phyloP scores from a whole-genome alignment of 2,888 invertebrate genomes.

The Trichogramma evanescens region DNA sequence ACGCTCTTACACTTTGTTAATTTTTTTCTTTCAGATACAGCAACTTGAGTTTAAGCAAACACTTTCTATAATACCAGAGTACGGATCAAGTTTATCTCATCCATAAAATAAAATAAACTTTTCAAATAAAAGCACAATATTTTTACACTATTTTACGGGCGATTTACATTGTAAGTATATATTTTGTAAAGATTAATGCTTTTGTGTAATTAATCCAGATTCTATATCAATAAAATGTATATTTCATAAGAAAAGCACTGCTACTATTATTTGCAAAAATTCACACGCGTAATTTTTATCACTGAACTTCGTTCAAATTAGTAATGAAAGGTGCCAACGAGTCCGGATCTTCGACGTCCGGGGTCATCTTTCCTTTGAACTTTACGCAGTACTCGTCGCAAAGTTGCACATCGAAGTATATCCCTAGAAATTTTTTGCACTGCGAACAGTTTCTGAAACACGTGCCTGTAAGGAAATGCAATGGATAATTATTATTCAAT shows the following conservation, averaged over 20 bases:
- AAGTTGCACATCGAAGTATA: conserved; percentile 77
- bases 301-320: conserved; percentile 41
- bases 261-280: not conserved
- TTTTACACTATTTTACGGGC: not conserved
- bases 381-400: conserved; percentile 81
- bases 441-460: conserved; percentile 84
- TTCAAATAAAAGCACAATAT: conserved; percentile 4
- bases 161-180: not conserved
- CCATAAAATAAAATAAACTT: conserved; percentile 7
- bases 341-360: conserved; percentile 76
- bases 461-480: conserved; percentile 48
- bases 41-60: conserved; percentile 38
- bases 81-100: conserved; percentile 18
- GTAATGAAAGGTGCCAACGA: conserved; percentile 74
- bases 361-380: conserved; percentile 74
- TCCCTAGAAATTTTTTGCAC: conserved; percentile 82
- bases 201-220: conserved; percentile 6
- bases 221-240: not conserved
- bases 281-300: not conserved
- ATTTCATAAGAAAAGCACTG: not conserved
- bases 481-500: not conserved
- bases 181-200: conserved; percentile 15
- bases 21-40: conserved; percentile 32
- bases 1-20: not conserved
- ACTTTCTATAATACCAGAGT: conserved; percentile 39